Percentiles rank a stretch among this genome's conserved stretches.
phyloP scores from a whole-genome alignment of 2,888 invertebrate species.

The Synanthedon vespiformis region DNA sequence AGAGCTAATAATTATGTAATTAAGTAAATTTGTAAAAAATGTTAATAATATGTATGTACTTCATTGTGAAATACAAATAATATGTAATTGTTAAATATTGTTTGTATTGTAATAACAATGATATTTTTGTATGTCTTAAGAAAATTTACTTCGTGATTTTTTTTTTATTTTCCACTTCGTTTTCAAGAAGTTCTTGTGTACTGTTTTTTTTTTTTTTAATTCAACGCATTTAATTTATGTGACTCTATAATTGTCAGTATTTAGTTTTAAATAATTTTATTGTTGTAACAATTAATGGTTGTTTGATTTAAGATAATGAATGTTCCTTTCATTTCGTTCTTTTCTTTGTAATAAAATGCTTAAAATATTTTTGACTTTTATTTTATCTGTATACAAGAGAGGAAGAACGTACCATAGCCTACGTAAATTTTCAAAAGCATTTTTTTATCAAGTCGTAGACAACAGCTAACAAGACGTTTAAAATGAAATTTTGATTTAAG shows the following conservation, averaged over 20 bases:
- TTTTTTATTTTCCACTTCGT: no score
- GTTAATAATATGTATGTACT: no score
- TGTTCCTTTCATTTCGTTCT: background rate
- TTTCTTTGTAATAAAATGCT: background rate
- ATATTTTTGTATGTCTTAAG: constrained; percentile 39
- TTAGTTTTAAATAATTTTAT: constrained; percentile 1
- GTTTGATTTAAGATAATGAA: background rate
- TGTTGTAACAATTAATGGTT: background rate
- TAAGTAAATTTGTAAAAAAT: no score
- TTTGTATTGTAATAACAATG: constrained; percentile 31
- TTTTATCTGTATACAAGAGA: background rate
- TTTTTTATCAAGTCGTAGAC: no score
- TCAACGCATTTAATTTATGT: background rate
- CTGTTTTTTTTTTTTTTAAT: no score
- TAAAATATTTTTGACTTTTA: background rate
- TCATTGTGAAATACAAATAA: background rate
- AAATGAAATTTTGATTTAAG: no score
- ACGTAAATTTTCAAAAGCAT: no score
- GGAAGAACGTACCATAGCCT: no score
- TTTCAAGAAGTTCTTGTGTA: no score
- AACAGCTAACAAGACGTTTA: no score
- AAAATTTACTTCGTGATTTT: no score
- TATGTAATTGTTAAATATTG: constrained; percentile 12
- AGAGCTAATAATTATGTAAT: no score
- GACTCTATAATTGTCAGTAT: constrained; percentile 8